Percentiles rank a stretch among this genome's conserved stretches.
These are phyloP conservation scores for Aspidoscelis tigris DNA, from an alignment of 2,113 vertebrate genomes.

Conservation along the genomic window DNA sequence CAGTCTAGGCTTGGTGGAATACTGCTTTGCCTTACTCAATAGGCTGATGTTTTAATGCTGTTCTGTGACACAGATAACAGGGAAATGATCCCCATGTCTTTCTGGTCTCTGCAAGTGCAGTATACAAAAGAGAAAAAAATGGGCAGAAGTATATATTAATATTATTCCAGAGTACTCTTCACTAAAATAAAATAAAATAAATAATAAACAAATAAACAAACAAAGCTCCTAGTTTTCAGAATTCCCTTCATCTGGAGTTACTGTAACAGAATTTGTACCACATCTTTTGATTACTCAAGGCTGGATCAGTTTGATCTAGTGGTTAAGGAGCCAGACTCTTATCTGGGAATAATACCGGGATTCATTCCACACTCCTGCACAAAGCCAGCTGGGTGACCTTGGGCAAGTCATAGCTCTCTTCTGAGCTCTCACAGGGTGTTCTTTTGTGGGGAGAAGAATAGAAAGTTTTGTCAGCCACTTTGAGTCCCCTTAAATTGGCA, in stretches of 20 bases:
- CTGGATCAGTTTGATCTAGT: no score
- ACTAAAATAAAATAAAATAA: not conserved
- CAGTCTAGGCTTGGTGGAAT: not conserved
- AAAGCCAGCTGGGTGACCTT: no score
- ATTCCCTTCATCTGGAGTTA: not conserved
- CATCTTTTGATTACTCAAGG: not conserved
- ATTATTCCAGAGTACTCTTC: not conserved
- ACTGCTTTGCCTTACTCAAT: no score
- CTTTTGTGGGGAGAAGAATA: no score
- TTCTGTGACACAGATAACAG: not conserved
- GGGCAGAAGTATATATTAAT: not conserved
- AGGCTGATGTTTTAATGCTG: not conserved
- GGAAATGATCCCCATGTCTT: not conserved
- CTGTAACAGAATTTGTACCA: not conserved
- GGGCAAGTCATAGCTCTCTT: no score
- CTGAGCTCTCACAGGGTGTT: no score
- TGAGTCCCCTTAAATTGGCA: no score
- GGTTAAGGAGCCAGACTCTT: no score
- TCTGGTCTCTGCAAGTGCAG: not conserved
- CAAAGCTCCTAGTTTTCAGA: not conserved
- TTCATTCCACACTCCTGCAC: no score
- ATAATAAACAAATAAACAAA: no score
- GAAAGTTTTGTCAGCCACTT: no score
- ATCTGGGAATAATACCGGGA: no score
- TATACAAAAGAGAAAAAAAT: not conserved